Base-by-base conservation (phyloP, 2,888 invertebrate species). In the Lasioglossum morio region DNA sequence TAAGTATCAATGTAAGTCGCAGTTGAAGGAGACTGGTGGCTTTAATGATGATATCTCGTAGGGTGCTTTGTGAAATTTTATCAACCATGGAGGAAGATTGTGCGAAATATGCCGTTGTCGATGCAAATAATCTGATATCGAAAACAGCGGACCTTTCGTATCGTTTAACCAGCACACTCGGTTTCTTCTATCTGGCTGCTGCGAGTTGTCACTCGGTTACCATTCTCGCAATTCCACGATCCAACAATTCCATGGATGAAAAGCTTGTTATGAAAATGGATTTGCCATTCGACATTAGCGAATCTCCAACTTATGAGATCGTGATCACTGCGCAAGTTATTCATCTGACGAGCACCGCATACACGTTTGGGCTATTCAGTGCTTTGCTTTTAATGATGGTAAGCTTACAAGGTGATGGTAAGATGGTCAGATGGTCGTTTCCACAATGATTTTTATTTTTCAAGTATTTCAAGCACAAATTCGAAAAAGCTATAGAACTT, bases 241-340 rank as follows among this genome's bases (percentile, higher is more conserved):
- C 66, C 8, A 19, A 66, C 66, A 30, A 66, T 34, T 10, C 66
- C 8, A 19, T 7, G 34, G 30, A 30, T 34, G 30, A 30, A 34
- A 19, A 34, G 66, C 66, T 66, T 30, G 19, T 66, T 23, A 14
- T 87, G 0, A 80, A 78, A n/a, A 84, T 85, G 85, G 63, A 74
- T 12, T 27, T 89, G 2, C 66, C 66, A 10, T 66, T 66, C 30
- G 30, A 66, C 66, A 10, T 37, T 16, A 77, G 34, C 12, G 66
- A 60, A 12, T 78, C 87, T 8, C 82, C 87, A 0, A 57, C 66
- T 75, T 87, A 87, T 43, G 66, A 66, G 30, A 30, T 66, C 19
- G 66, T 34, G 34, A 19, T 66, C 16, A 0, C 66, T 8, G 66
- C 34, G 1, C 88, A 89, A 77, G 34, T 66, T 66, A 66, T 66